Evolutionary conservation across 2,113 vertebrate species (phyloP).

Genomic region (Empidonax alnorum): DNA sequence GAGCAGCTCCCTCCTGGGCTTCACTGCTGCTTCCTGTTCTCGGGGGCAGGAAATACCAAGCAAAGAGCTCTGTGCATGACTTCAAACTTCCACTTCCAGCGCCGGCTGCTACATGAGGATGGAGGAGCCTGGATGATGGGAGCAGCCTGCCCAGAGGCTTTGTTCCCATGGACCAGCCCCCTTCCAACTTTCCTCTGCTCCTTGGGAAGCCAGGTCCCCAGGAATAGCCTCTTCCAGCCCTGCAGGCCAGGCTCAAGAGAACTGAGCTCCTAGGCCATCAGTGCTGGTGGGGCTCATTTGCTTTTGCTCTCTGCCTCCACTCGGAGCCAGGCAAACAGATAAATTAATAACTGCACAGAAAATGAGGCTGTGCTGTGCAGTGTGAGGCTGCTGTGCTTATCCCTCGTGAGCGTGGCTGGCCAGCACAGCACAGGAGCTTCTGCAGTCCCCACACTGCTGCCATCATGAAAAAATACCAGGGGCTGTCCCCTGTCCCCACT

Average conservation of each 20-base stretch:
- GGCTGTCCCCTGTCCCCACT: neutral
- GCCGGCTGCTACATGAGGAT: neutral
- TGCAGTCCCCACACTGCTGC: neutral
- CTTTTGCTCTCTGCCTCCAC: neutral
- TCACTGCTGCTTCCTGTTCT: conserved; percentile 43
- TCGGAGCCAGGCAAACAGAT: neutral
- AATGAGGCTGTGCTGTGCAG: neutral
- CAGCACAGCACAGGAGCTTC: neutral
- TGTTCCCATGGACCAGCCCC: neutral
- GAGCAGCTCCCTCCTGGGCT: conserved; percentile 46
- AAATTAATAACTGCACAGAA: neutral
- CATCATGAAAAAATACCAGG: neutral
- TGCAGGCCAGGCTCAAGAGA: neutral
- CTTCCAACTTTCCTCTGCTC: neutral
- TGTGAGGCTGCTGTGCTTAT: neutral
- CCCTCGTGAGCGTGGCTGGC: neutral
- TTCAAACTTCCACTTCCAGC: conserved; percentile 59
- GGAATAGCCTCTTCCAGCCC: neutral
- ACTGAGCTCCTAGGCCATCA: neutral
- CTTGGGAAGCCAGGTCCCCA: neutral
- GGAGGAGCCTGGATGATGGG: neutral
- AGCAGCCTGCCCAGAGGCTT: neutral
- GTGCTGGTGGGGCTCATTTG: neutral
- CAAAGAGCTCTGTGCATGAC: conserved; percentile 24
- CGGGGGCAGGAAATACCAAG: conserved; percentile 66